Base-by-base conservation (phyloP, 2,113 vertebrate genomes). In the Plectropomus leopardus region DNA sequence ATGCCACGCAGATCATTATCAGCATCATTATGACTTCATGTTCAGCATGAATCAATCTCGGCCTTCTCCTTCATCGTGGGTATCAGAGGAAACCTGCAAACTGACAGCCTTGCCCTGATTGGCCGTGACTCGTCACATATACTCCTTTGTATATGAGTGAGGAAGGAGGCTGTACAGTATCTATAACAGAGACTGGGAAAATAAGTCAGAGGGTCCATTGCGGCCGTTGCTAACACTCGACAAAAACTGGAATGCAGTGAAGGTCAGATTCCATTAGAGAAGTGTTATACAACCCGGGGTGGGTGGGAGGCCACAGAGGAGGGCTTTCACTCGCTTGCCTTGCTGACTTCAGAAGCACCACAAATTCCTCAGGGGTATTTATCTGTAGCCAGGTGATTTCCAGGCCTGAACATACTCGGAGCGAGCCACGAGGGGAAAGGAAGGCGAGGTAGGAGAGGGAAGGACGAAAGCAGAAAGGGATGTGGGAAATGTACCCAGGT, bases 331-430 rank as follows among this genome's bases (percentile, higher is more conserved):
- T 84, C 78, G 81, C 88, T 85, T 74, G 86, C 91, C 84, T 89
- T 77, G 75, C 88, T 75, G 80, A 89, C 91, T 93, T 92, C 88
- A 91, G 86, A 92, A 86, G 87, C 78, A 47, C 50, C 86, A 85
- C 72, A 87, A 88, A 92, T 94, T 94, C 92, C 90, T 92, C 61
- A 4, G 34, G 87, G 87, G 87, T 90, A 89, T 94, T 94, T 91
- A 89, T 89, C 86, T 91, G 92, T 90, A 93, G 82, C 90, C 87
- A 93, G 93, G 91, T 93, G 92, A 93, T 93, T 91, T 92, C 87
- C 90, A 90, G 86, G 21, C 79, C 78, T 44, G 69, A 26, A 68
- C 75, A 48, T 76, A 59, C 17, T 77, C 69, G 42, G 79, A 72
- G 57, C 48, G 76, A 89, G 64, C 71, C 48, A 7, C 13, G 24